phyloP scores from a whole-genome alignment of 2,797 vertebrate genomes.

The Gallirallus australis region DNA sequence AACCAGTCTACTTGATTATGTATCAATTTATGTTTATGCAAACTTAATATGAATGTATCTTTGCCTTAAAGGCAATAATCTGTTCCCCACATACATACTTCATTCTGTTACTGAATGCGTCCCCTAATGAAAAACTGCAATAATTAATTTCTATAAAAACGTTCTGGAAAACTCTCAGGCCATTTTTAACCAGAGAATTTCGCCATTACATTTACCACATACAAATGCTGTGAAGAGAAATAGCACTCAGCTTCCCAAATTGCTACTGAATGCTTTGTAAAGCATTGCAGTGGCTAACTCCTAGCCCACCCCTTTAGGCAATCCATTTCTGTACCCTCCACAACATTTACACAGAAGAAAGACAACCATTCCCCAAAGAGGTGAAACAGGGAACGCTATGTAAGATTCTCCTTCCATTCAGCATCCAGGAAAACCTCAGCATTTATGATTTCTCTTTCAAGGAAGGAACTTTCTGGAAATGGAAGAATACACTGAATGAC shows the following conservation, averaged over 20 bases:
- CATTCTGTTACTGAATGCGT: conserved; percentile 12
- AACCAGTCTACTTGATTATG: conserved; percentile 12
- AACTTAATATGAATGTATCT: conserved; percentile 23
- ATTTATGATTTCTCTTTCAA: not conserved
- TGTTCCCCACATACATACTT: conserved; percentile 3
- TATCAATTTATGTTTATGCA: conserved; percentile 52
- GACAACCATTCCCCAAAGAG: not conserved
- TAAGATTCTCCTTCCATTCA: not conserved
- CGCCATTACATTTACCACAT: not conserved
- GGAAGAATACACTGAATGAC: not conserved
- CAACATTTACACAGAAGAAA: not conserved
- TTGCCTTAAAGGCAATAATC: conserved; percentile 60
- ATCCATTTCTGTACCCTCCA: not conserved
- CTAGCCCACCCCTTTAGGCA: not conserved
- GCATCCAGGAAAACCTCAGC: not conserved
- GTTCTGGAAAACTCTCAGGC: conserved; percentile 9
- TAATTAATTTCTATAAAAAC: conserved; percentile 51
- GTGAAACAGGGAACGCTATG: not conserved
- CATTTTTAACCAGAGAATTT: conserved; percentile 13
- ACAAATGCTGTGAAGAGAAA: not conserved
- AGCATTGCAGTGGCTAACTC: not conserved
- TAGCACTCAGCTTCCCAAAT: not conserved
- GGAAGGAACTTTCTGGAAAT: not conserved
- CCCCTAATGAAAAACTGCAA: conserved; percentile 30
- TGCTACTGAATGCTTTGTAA: not conserved